Evolutionary conservation across 2,888 invertebrate species (phyloP).

Genomic region (Pycnomerus fuliginosus): DNA sequence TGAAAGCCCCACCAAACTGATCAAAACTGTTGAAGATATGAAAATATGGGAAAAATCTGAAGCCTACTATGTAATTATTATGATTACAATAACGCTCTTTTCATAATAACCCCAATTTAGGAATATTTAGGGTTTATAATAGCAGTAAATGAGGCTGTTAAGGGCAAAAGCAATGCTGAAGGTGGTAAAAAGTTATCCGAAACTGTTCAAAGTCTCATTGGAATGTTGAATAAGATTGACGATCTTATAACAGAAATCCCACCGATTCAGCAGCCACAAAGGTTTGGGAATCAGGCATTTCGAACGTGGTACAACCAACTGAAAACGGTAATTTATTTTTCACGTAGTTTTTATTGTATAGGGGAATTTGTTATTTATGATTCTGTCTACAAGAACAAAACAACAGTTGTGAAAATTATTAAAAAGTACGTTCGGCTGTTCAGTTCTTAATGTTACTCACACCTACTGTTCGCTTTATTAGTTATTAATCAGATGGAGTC

Average conservation of each 20-base stretch:
- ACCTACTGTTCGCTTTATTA: too few relatives aligned
- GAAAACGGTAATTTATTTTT: constrained; percentile 46
- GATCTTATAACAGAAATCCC: constrained; percentile 79
- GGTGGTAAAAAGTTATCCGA: constrained; percentile 59
- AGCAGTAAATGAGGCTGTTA: constrained; percentile 82
- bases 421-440: too few relatives aligned
- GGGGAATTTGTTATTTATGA: not conserved
- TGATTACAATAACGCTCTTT: not conserved
- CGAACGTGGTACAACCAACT: constrained; percentile 77
- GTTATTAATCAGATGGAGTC: too few relatives aligned
- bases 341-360: constrained; percentile 1
- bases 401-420: too few relatives aligned
- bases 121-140: constrained; percentile 87
- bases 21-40: constrained; percentile 71
- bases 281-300: constrained; percentile 96
- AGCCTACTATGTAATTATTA: constrained; percentile 69
- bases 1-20: constrained; percentile 63
- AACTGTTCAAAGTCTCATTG: constrained; percentile 61
- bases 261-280: constrained; percentile 87
- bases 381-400: not conserved
- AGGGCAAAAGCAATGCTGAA: constrained; percentile 68
- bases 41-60: constrained; percentile 80
- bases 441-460: too few relatives aligned
- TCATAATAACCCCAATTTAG: constrained; percentile 43
- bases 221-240: constrained; percentile 70